phyloP scores from a whole-genome alignment of 1,140 invertebrate genomes.

The Megalonaias nervosa region DNA sequence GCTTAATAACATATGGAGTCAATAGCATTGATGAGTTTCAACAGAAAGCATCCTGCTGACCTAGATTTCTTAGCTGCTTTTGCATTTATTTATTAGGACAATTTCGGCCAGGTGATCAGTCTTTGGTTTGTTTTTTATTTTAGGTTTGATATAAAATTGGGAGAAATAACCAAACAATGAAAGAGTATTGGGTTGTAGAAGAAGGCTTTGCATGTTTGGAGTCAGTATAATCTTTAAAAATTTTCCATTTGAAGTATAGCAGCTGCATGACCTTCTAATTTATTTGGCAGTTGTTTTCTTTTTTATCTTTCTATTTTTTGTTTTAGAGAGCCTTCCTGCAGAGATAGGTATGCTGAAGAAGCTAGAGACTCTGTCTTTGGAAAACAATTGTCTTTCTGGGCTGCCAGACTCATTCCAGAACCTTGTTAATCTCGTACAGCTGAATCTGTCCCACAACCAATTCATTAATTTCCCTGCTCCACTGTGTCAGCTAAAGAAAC shows the following conservation, averaged over 20 bases:
- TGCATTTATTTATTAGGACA: too few species aligned
- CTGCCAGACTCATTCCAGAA: slow-evolving; percentile 81
- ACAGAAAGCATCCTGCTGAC: too few species aligned
- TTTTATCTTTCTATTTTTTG: slow-evolving; percentile 21
- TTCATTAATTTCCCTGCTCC: slow-evolving; percentile 86
- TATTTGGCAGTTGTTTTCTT: background rate
- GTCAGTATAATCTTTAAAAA: background rate
- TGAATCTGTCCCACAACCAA: slow-evolving; percentile 82
- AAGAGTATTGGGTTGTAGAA: too few species aligned
- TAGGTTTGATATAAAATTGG: too few species aligned
- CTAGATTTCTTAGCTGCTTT: too few species aligned
- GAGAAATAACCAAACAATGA: too few species aligned
- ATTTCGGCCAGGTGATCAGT: too few species aligned
- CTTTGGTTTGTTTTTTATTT: too few species aligned
- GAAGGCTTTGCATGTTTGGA: background rate
- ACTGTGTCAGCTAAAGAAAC: slow-evolving; percentile 84
- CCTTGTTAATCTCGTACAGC: slow-evolving; percentile 67
- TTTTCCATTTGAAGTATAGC: background rate
- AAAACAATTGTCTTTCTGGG: slow-evolving; percentile 79
- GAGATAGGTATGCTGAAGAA: slow-evolving; percentile 85
- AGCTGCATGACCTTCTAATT: background rate
- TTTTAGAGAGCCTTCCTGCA: slow-evolving; percentile 77
- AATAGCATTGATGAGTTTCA: too few species aligned
- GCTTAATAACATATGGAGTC: too few species aligned
- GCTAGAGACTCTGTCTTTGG: slow-evolving; percentile 85